Evolutionary conservation across 1,140 invertebrate species (phyloP).

Genomic region (Zaprionus lachaisei): DNA sequence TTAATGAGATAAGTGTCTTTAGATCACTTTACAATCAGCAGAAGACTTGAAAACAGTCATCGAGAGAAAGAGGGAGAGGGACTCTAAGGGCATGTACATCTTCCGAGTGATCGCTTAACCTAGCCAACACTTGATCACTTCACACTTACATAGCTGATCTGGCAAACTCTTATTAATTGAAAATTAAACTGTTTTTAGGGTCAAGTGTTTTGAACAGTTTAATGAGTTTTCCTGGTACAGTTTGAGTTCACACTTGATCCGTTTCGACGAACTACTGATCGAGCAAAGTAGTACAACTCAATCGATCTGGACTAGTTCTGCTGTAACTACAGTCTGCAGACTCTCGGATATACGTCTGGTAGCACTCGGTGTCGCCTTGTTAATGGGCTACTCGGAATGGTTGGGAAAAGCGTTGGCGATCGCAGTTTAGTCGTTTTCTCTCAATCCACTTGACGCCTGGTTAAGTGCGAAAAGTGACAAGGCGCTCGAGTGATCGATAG

Average conservation of each 20-base stretch:
- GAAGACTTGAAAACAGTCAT: neutral
- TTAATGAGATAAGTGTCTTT: neutral
- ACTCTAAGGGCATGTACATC: neutral
- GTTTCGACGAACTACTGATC: conserved; percentile 14
- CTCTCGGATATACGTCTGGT: conserved; percentile 16
- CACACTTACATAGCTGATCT: conserved; percentile 1
- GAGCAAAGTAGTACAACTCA: conserved; percentile 18
- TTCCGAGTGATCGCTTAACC: neutral
- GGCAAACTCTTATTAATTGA: neutral
- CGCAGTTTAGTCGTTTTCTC: neutral
- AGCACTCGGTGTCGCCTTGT: conserved; percentile 66
- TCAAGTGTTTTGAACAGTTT: conserved; percentile 9
- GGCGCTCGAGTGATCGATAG: conserved; percentile 23
- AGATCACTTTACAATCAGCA: neutral
- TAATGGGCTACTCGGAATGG: conserved; percentile 65
- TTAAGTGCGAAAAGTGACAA: conserved; percentile 74
- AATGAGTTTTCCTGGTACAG: conserved; percentile 33
- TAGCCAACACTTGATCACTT: neutral
- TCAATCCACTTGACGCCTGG: conserved; percentile 68
- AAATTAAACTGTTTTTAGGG: conserved; percentile 8
- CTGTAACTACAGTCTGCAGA: neutral
- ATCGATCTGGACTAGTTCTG: neutral
- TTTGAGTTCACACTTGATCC: conserved; percentile 17
- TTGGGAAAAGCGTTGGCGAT: conserved; percentile 22
- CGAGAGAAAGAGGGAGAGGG: neutral